Base-by-base conservation (phyloP, 2,888 invertebrate genomes). In the Scaeva pyrastri region DNA sequence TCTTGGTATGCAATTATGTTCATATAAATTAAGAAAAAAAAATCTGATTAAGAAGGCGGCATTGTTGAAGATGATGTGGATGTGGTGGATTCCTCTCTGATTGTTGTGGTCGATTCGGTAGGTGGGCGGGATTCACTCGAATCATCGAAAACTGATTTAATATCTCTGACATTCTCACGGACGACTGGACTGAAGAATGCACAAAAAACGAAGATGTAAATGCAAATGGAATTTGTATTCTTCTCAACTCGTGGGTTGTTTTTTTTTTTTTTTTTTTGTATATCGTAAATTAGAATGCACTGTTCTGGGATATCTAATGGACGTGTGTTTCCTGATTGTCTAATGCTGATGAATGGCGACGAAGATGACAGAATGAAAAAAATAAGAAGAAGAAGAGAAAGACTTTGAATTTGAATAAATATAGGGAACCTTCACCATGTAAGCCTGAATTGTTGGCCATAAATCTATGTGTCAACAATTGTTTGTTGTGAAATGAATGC, bases 321-420 rank as follows among this genome's bases (percentile, higher is more conserved):
- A 73, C 68, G 68, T 73, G 41, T 68, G 73, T 80, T 80, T 80
- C 79, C 79, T 80, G 73, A 74, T 68, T 76, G 62, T 43, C 48
- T 66, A 12, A 1, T 16, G 66, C 52, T 48, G 72, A 68, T 36
- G 52, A 58, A 58, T 60, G 68, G 16, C 50, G 10, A 31, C 36
- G 56, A 58, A 23, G 55, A 50, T 14, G 39, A 58, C 66, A 36
- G n/a, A n/a, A n/a, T n/a, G n/a, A n/a, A 58, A 48, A 56, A 31
- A 7, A 31, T 7, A 31, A 31, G 31, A 31, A 31, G 31, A 31
- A 31, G 0, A 31, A 50, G 16, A 60, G n/a, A 62, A 55, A 14
- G 66, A 41, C 52, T 60, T 60, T 36, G 66, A 45, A 45, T 56
- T 55, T 31, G 19, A 58, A 23, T 43, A n/a, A n/a, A n/a, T 26